These are phyloP conservation scores for Alaudala cheleensis DNA, from an alignment of 2,113 vertebrate genomes.

Conservation along the genomic window DNA sequence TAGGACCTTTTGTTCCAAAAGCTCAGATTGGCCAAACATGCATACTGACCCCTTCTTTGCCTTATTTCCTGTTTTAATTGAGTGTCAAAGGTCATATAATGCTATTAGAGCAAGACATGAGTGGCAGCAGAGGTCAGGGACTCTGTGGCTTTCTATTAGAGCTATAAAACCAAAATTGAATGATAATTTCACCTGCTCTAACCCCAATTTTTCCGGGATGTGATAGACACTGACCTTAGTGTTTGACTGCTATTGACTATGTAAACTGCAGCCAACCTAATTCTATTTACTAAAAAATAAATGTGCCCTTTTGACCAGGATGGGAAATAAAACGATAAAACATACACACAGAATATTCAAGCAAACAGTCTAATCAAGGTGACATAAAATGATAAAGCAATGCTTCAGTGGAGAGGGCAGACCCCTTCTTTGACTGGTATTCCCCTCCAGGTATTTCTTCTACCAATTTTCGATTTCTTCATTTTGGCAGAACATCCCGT, in stretches of 20 bases:
- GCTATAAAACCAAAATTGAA: constrained; percentile 75
- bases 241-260: constrained; percentile 77
- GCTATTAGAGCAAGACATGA: constrained; percentile 74
- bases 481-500: constrained; percentile 30
- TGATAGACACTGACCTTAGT: constrained; percentile 75
- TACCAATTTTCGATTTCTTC: constrained; percentile 52
- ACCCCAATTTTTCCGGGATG: constrained; percentile 78
- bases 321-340: constrained; percentile 67
- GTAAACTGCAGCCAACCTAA: constrained; percentile 69
- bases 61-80: constrained; percentile 79
- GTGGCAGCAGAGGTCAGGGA: constrained; percentile 72
- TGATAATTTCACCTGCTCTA: constrained; percentile 79
- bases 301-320: constrained; percentile 50
- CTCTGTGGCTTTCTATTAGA: constrained; percentile 73
- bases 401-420: constrained; percentile 40
- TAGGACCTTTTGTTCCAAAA: constrained; percentile 57
- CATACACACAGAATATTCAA: constrained; percentile 43
- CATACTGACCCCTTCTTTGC: constrained; percentile 72
- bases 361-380: constrained; percentile 45
- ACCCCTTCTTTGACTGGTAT: constrained; percentile 37
- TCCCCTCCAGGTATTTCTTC: constrained; percentile 24
- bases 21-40: constrained; percentile 39
- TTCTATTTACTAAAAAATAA: constrained; percentile 77
- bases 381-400: constrained; percentile 71
- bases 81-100: constrained; percentile 71